Evolutionary conservation across 2,797 vertebrate species (phyloP).

Genomic region (Anguilla pacifica): DNA sequence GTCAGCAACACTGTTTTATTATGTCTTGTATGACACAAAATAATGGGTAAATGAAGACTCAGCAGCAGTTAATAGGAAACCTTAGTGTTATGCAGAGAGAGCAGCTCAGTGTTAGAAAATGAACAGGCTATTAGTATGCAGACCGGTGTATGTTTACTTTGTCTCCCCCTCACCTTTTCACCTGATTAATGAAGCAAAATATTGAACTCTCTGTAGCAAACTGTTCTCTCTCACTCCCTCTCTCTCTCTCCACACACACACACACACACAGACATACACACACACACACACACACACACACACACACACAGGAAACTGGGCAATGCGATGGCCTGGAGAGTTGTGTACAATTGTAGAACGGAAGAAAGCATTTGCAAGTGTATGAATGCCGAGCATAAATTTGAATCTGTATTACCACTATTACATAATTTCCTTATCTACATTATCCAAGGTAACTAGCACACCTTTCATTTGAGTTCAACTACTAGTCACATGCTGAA

Average conservation of each 20-base stretch:
- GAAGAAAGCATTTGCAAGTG: not conserved
- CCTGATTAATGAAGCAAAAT: constrained; percentile 20
- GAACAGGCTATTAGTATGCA: constrained; percentile 3
- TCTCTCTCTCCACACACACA: not conserved
- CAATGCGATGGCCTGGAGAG: not conserved
- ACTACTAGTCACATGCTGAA: not conserved
- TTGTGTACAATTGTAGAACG: not conserved
- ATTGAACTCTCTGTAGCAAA: constrained; percentile 14
- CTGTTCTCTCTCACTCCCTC: not conserved
- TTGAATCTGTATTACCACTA: constrained; percentile 1
- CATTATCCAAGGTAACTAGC: not conserved
- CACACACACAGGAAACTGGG: not conserved
- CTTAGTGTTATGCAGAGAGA: not conserved
- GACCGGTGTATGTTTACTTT: not conserved
- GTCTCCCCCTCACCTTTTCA: constrained; percentile 20
- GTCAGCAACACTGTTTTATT: not conserved
- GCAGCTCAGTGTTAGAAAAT: not conserved
- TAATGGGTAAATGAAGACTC: not conserved
- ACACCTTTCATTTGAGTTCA: not conserved
- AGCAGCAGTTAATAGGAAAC: constrained; percentile 5
- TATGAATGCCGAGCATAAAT: not conserved
- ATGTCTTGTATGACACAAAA: constrained; percentile 7
- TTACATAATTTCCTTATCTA: not conserved
- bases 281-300: not conserved
- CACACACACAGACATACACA: not conserved